A percentile compares a stretch with the other conserved stretches of the same genome.
These are phyloP conservation scores for Cygnus atratus DNA, from an alignment of 2,113 vertebrate species.

Conservation along the genomic window DNA sequence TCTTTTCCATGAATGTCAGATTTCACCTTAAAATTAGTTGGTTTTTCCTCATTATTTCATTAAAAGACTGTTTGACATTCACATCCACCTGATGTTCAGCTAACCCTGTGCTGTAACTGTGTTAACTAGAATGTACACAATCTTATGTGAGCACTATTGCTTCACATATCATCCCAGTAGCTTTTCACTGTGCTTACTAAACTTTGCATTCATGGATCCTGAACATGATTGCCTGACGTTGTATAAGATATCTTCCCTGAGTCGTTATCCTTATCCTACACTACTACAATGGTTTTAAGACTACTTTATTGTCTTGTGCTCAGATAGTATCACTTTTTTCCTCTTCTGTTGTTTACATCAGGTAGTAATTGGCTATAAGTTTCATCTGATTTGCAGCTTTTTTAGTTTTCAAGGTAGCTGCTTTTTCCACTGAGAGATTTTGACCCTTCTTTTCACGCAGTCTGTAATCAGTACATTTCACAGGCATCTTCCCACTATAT, in stretches of 20 bases:
- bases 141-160: background rate
- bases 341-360: background rate
- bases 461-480: background rate
- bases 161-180: background rate
- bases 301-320: background rate
- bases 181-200: background rate
- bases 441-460: background rate
- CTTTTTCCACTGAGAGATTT: background rate
- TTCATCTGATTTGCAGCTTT: background rate
- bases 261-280: background rate
- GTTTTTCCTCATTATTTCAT: background rate
- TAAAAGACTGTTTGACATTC: background rate
- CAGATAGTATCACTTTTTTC: background rate
- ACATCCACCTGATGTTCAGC: background rate
- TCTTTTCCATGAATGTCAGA: background rate
- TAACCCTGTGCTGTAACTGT: background rate
- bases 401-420: background rate
- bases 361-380: background rate
- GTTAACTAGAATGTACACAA: background rate
- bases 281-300: background rate
- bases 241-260: background rate
- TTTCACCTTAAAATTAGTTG: background rate
- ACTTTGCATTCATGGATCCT: background rate
- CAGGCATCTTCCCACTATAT: background rate
- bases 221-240: background rate